A percentile compares a stretch with the other conserved stretches of the same genome.
phyloP scores from a whole-genome alignment of 2,797 vertebrate genomes.

The Molothrus ater region DNA sequence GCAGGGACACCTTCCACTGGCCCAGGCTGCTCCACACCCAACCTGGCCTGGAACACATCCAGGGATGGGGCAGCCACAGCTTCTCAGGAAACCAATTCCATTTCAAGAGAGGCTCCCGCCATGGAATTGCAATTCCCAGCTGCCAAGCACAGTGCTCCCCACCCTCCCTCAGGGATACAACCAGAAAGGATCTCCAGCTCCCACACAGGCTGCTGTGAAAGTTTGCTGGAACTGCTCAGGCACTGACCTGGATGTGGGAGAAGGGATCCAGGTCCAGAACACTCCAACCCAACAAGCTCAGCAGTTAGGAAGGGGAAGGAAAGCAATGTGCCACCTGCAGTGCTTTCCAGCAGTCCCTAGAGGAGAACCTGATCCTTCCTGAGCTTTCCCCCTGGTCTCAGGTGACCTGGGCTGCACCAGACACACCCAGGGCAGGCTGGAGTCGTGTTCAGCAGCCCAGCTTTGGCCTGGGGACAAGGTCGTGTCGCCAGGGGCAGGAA shows the following conservation, averaged over 20 bases:
- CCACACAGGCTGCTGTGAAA: not conserved
- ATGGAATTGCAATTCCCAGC: accelerated
- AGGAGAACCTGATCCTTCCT: not conserved
- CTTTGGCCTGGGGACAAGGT: not conserved
- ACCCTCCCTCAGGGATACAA: not conserved
- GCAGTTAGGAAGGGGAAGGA: not conserved
- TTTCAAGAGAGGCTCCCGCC: not conserved
- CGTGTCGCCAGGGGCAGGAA: not conserved
- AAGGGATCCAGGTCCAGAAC: not conserved
- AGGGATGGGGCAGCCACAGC: not conserved
- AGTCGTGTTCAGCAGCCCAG: not conserved
- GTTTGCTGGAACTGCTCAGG: not conserved
- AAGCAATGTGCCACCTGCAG: not conserved
- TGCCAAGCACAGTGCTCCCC: not conserved
- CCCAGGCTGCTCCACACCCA: not conserved
- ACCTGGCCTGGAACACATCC: not conserved
- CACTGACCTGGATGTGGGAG: not conserved
- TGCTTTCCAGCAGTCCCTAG: not conserved
- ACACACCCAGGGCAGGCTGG: not conserved
- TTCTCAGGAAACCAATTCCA: not conserved
- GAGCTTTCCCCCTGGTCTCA: not conserved
- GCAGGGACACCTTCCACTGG: not conserved
- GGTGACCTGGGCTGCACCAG: not conserved
- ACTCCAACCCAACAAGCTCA: not conserved
- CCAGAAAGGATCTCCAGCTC: not conserved